phyloP scores from a whole-genome alignment of 2,888 invertebrate genomes.

The Aproaerema taeniolella region DNA sequence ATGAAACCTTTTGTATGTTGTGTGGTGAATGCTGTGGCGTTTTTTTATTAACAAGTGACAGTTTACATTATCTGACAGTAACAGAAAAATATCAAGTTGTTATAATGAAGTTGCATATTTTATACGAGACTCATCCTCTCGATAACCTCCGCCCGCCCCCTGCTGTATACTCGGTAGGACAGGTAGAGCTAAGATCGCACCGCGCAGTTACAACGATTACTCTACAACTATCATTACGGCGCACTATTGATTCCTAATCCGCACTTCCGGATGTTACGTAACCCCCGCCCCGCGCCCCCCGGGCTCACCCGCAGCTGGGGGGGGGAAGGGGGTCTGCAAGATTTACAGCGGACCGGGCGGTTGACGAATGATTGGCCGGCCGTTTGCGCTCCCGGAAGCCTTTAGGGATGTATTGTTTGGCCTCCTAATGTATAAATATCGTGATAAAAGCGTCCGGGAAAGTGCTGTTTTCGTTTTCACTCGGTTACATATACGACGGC shows the following conservation, averaged over 20 bases:
- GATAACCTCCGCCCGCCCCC: too few relatives aligned
- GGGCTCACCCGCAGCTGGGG: conserved; percentile 19
- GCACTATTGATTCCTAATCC: conserved; percentile 78
- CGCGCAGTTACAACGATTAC: conserved; percentile 65
- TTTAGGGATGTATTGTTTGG: conserved; percentile 47
- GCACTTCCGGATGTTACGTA: conserved; percentile 76
- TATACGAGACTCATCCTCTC: too few relatives aligned
- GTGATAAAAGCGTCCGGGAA: conserved; percentile 12
- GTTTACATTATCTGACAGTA: too few relatives aligned
- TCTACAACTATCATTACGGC: conserved; percentile 74
- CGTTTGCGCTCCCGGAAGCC: conserved; percentile 46
- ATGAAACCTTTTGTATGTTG: too few relatives aligned
- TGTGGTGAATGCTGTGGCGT: too few relatives aligned
- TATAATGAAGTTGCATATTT: too few relatives aligned
- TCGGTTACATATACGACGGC: background rate
- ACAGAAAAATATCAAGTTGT: too few relatives aligned
- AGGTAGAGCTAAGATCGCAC: too few relatives aligned
- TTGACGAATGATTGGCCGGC: conserved; percentile 72
- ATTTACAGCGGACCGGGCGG: conserved; percentile 62
- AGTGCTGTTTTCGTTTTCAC: conserved; percentile 11
- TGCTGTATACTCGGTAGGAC: too few relatives aligned
- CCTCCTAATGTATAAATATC: conserved; percentile 19
- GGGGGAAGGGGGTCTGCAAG: conserved; percentile 35
- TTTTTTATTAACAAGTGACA: too few relatives aligned
- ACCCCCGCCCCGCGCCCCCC: conserved; percentile 33